Evolutionary conservation across 2,113 vertebrate species (phyloP), one percentile per base, ranked within the genome.

Genomic region (Himantopus leucocephalus): DNA sequence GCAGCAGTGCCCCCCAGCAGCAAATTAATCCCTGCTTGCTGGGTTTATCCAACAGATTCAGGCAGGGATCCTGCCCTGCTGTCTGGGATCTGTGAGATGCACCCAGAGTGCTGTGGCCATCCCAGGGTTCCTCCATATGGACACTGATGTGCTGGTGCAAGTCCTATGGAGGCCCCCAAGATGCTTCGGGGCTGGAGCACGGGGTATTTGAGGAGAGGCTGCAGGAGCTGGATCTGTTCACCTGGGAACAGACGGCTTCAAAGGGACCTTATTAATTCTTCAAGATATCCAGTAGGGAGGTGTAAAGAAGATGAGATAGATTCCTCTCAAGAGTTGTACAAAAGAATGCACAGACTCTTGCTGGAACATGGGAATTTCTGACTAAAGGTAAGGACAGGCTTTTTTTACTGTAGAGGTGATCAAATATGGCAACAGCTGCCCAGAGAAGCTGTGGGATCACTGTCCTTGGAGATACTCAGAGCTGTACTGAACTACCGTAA

Each of bases 81-180:
- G 2, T 27, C 48, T 79, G n/a, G 35, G 13, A 34, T 17, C 3
- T 17, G 9, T 30, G 7, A 67, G 10, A 16, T 24, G 5, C 3
- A 70, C 7, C 8, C 39, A 11, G 18, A 35, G 5, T 26, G 12
- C 10, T 41, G 12, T 23, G 6, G 6, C 26, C 5, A 17, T n/a
- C 17, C 27, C 2, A 1, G 11, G 15, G 17, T 8, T n/a, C 20
- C 20, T 67, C 9, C 2, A 0, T 6, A 8, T 8, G 12, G 4
- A 37, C 37, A 37, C 37, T 37, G 37, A 12, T 11, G 9, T 41
- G 10, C 9, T 26, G 4, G 5, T 52, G 41, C 0, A 1, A 53
- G 12, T 64, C 14, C 17, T 16, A 20, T 19, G 4, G 27, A 71
- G 12, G 17, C 4, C 16, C 52, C 5, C 2, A 29, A 18, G 9